Conservation (phyloP, 2,113 vertebrate genomes). For the Pituophis catenifer region DNA sequence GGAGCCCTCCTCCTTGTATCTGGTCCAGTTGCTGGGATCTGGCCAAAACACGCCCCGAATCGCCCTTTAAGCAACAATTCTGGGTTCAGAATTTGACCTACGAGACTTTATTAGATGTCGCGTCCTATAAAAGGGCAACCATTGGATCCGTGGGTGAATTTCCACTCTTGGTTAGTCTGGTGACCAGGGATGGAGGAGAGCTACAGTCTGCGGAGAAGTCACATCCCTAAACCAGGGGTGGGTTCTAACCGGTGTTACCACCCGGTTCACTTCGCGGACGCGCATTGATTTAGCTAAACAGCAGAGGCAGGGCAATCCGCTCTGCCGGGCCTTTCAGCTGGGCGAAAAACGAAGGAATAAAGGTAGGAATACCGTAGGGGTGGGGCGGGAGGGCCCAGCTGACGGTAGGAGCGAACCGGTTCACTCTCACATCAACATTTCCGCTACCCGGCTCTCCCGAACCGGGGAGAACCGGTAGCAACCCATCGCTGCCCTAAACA, state of each 20-base stretch:
- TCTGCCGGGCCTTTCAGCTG: no score
- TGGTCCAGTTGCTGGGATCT: neutral
- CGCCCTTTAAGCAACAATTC: neutral
- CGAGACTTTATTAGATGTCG: neutral
- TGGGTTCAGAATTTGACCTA: constrained; percentile 6
- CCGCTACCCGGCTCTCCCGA: no score
- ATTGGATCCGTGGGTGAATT: neutral
- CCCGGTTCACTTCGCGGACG: no score
- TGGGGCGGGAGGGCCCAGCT: no score
- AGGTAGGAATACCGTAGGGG: no score
- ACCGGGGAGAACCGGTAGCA: no score
- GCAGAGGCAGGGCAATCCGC: no score
- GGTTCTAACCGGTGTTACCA: no score
- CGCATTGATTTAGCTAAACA: no score
- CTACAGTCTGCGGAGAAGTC: neutral
- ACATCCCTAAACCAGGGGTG: neutral
- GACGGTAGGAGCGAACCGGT: no score
- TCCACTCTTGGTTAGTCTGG: neutral
- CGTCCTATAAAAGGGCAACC: neutral
- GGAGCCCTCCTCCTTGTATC: neutral
- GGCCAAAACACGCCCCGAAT: rapidly evolving
- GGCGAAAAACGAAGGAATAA: no score
- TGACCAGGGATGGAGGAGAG: neutral
- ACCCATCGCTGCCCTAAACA: neutral
- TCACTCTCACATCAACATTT: no score